Evolutionary conservation across 2,888 invertebrate species (phyloP).

Genomic region (Lepetodrilus schrolli): DNA sequence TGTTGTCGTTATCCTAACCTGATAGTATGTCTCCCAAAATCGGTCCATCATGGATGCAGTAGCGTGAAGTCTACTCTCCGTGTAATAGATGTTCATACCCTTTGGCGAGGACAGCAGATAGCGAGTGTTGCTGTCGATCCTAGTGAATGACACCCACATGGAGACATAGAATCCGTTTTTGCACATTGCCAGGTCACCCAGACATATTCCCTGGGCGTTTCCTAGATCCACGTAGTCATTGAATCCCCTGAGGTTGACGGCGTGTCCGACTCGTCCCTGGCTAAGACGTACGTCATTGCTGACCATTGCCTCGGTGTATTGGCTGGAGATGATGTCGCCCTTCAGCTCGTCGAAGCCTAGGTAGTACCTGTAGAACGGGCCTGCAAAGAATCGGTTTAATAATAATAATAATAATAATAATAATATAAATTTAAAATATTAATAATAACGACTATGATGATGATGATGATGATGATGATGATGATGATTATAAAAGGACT

Average conservation of each 20-base stretch:
- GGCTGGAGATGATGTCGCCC: conserved; percentile 46
- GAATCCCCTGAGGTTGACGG: conserved; percentile 53
- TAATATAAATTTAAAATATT: too few species aligned
- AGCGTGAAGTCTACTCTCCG: conserved; percentile 50
- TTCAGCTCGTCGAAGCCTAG: conserved; percentile 61
- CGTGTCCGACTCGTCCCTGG: conserved; percentile 54
- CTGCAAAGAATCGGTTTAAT: too few species aligned
- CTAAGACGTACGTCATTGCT: conserved; percentile 49
- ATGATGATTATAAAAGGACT: too few species aligned
- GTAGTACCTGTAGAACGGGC: conserved; percentile 66
- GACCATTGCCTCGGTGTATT: conserved; percentile 47
- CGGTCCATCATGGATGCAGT: conserved; percentile 55
- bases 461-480: too few species aligned
- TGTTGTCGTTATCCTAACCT: neutral
- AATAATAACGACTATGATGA: too few species aligned
- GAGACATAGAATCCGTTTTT: conserved; percentile 66
- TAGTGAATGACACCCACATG: conserved; percentile 65
- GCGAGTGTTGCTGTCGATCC: conserved; percentile 50
- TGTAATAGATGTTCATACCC: conserved; percentile 61
- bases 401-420: too few species aligned
- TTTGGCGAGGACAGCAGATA: conserved; percentile 57
- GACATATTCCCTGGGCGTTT: conserved; percentile 59
- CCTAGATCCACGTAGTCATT: conserved; percentile 65
- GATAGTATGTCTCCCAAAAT: conserved; percentile 42
- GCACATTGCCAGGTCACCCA: conserved; percentile 65